Evolutionary conservation across 2,888 invertebrate species (phyloP).

Genomic region (Clivina fossor): DNA sequence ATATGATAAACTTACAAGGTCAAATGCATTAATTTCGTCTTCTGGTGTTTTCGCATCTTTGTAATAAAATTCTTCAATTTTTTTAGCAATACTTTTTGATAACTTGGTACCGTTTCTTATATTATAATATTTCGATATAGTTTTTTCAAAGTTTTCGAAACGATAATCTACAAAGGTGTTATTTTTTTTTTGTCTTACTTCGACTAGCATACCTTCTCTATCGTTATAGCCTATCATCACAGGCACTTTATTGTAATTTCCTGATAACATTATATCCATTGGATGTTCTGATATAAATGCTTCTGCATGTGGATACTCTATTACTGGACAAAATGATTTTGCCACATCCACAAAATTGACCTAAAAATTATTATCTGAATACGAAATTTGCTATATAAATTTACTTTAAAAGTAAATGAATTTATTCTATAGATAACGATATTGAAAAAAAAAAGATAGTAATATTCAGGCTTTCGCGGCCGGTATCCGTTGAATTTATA

Average conservation of each 20-base stretch:
- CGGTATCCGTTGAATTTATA: no score
- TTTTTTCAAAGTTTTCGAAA: conserved; percentile 46
- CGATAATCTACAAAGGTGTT: conserved; percentile 1
- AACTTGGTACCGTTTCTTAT: conserved; percentile 44
- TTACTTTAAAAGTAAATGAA: no score
- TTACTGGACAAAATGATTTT: conserved; percentile 35
- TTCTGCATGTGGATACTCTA: conserved; percentile 38
- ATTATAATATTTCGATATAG: conserved; percentile 48
- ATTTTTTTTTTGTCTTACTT: conserved; percentile 9
- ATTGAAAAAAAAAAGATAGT: no score
- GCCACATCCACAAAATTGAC: neutral
- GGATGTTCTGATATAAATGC: conserved; percentile 47
- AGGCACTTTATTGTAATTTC: conserved; percentile 48
- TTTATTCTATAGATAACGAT: no score
- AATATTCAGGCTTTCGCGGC: no score
- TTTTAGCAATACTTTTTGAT: conserved; percentile 48
- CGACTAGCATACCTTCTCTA: conserved; percentile 46
- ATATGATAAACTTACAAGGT: conserved; percentile 38
- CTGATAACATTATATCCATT: conserved; percentile 43
- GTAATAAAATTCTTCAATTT: conserved; percentile 53
- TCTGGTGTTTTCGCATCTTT: conserved; percentile 50
- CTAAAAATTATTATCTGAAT: no score
- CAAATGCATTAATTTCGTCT: conserved; percentile 50
- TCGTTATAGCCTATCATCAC: conserved; percentile 48
- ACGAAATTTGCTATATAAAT: no score